A percentile compares a stretch with the other conserved stretches of the same genome.
Conservation (phyloP, 2,888 invertebrate species). For the Holacanthella duospinosa region DNA sequence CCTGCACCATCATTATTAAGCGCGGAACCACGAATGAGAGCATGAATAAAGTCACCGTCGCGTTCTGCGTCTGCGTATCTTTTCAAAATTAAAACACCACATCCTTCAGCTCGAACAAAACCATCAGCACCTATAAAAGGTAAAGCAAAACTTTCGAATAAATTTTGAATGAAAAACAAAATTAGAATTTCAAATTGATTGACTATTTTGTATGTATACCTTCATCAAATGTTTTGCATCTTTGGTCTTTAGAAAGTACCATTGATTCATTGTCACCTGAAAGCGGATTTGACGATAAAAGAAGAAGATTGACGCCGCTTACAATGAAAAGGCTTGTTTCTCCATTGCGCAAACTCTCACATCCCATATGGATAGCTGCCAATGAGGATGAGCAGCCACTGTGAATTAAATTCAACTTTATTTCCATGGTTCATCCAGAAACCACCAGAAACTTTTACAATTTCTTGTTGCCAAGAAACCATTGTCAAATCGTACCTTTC, state of each 20-base stretch:
- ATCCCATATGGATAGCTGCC: constrained; percentile 22
- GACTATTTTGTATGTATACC: too few species aligned
- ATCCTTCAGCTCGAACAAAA: constrained; percentile 22
- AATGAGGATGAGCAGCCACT: constrained; percentile 25
- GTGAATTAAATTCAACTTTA: too few species aligned
- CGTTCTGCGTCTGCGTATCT: constrained; percentile 16
- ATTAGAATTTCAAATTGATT: too few species aligned
- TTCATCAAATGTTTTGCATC: constrained; percentile 24
- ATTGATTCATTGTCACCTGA: too few species aligned
- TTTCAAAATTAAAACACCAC: constrained; percentile 20
- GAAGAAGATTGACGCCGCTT: constrained; percentile 22
- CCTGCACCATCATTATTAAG: constrained; percentile 15
- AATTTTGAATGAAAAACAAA: too few species aligned
- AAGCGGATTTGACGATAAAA: constrained; percentile 1
- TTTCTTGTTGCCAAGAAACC: background rate
- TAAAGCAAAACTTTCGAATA: too few species aligned
- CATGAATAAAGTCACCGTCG: constrained; percentile 17
- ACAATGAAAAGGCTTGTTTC: constrained; percentile 19
- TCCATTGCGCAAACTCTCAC: constrained; percentile 17
- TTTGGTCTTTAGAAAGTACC: constrained; percentile 15
- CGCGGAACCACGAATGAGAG: constrained; percentile 13
- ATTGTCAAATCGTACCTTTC: constrained; percentile 6
- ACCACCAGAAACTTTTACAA: too few species aligned
- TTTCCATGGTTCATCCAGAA: too few species aligned
- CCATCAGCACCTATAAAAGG: constrained; percentile 13